A percentile compares a stretch with the other conserved stretches of the same genome.
Evolutionary conservation across 2,797 vertebrate genomes (phyloP).

Genomic region (Pseudomugil gertrudae): DNA sequence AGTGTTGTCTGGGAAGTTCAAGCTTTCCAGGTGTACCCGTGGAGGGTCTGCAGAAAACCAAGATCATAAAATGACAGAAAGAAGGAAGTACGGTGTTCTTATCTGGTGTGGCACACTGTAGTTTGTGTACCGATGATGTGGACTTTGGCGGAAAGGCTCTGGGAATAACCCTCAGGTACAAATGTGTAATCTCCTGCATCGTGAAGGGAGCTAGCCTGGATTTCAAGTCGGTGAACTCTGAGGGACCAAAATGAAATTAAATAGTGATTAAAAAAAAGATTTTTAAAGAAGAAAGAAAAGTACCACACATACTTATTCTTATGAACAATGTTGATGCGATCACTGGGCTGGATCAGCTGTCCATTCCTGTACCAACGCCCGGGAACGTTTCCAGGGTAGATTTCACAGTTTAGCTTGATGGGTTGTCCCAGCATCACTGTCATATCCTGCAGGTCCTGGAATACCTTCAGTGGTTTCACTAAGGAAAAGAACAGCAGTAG

Average conservation of each 20-base stretch:
- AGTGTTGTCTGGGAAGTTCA: slow-evolving; percentile 90
- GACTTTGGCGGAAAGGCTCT: slow-evolving; percentile 89
- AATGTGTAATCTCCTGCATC: slow-evolving; percentile 96
- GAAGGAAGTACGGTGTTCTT: slow-evolving; percentile 9
- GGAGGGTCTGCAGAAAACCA: slow-evolving; percentile 87
- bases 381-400: slow-evolving; percentile 88
- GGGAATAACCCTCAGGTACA: slow-evolving; percentile 91
- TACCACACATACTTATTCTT: slow-evolving; percentile 85
- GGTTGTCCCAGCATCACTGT: slow-evolving; percentile 91
- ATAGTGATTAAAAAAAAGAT: not conserved
- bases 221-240: slow-evolving; percentile 91
- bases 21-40: slow-evolving; percentile 89
- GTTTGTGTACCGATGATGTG: slow-evolving; percentile 90
- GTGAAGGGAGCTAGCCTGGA: slow-evolving; percentile 84
- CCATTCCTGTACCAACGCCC: slow-evolving; percentile 98
- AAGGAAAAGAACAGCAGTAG: not conserved
- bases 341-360: slow-evolving; percentile 89
- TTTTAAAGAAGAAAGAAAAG: not conserved
- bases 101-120: not conserved
- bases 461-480: slow-evolving; percentile 96
- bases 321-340: slow-evolving; percentile 90
- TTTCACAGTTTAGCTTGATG: slow-evolving; percentile 93
- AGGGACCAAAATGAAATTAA: slow-evolving; percentile 7
- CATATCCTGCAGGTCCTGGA: slow-evolving; percentile 87
- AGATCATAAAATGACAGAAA: not conserved